These are phyloP conservation scores for Meganola albula DNA, from an alignment of 2,888 invertebrate genomes.

Conservation along the genomic window DNA sequence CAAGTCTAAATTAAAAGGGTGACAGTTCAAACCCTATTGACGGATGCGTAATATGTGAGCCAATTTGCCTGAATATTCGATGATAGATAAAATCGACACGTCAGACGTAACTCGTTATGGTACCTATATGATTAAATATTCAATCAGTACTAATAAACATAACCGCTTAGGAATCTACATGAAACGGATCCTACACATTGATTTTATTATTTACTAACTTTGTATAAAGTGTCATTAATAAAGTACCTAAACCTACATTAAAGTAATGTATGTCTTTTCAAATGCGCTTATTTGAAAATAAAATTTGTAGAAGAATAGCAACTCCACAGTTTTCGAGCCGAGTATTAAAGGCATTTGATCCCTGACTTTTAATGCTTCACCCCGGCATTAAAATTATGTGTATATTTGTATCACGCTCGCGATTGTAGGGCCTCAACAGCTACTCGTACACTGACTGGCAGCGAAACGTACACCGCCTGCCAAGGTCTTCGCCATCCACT, in stretches of 20 bases:
- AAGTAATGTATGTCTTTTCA: too few species aligned
- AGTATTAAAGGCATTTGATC: constrained; percentile 76
- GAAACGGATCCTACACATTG: too few species aligned
- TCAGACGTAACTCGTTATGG: too few species aligned
- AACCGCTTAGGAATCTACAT: too few species aligned
- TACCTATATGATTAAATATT: too few species aligned
- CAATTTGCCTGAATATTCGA: constrained; percentile 65
- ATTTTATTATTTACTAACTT: too few species aligned
- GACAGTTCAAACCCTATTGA: constrained; percentile 75
- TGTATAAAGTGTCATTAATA: too few species aligned
- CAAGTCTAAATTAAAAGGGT: constrained; percentile 76
- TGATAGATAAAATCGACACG: constrained; percentile 51
- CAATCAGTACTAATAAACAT: too few species aligned
- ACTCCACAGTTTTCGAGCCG: constrained; percentile 40
- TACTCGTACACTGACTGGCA: constrained; percentile 34
- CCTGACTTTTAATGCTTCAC: constrained; percentile 79
- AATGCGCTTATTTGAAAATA: too few species aligned
- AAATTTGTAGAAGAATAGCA: constrained; percentile 9
- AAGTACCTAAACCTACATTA: too few species aligned
- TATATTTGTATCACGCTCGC: constrained; percentile 77
- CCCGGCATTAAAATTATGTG: constrained; percentile 76
- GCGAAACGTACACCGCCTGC: constrained; percentile 58
- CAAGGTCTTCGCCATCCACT: constrained; percentile 60
- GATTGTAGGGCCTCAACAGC: constrained; percentile 71
- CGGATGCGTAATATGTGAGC: constrained; percentile 67